Base-by-base conservation (phyloP, 2,888 invertebrate species). In the Linnaemya tessellans region DNA sequence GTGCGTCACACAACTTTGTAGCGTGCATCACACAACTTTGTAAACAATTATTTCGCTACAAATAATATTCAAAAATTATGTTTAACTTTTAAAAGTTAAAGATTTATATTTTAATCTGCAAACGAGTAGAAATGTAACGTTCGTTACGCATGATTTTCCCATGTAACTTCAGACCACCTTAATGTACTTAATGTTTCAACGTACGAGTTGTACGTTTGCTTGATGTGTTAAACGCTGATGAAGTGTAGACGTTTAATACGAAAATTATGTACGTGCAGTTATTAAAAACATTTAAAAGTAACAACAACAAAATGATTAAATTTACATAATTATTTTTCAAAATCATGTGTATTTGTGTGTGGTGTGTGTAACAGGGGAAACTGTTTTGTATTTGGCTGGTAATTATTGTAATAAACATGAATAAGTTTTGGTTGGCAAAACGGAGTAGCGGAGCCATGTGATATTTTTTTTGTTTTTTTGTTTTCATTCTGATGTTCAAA, bases 271-370 rank as follows among this genome's bases (percentile, higher is more conserved):
- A 78, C 46, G 65, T 35, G 18, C 43, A 20, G 20, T 35, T 60
- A 78, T 68, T 60, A 25, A 58, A 54, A 35, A 49, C 35, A 60
- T 49, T 73, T 73, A 58, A 46, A n/a, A 49, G n/a, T n/a, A 77
- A 60, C 58, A 49, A 68, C 56, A 67, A 58, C 51, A 74, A 64
- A 38, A 51, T 22, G 22, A 51, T 54, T 41, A 68, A 38, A 78
- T 78, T 68, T 51, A 78, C 67, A 78, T 68, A 78, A 68, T 60
- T 58, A n/a, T 67, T 64, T 64, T 18, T 18, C 38, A 38, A 62
- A 38, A 58, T 15, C 18, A 18, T 18, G 30, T 43, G 43, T 20
- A 49, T 49, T n/a, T 60, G 20, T 13, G 41, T 41, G 58, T 35
- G n/a, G 18, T 20, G 20, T 41, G 38, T 18, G 25, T 25, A 5